Evolutionary conservation across 2,797 vertebrate species (phyloP).

Genomic region (Xenentodon cancila): DNA sequence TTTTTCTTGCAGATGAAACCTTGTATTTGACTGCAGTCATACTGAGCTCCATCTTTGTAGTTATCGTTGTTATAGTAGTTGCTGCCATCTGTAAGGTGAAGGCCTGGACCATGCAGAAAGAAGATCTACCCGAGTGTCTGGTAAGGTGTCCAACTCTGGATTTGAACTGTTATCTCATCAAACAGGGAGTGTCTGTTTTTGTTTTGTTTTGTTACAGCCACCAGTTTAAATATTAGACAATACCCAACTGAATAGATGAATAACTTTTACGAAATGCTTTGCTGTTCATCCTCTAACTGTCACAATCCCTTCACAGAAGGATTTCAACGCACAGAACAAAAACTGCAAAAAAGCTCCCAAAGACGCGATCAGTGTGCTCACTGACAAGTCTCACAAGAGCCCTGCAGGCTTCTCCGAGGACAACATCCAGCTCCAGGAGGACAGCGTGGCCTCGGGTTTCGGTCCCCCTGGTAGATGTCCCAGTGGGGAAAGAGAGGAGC

Average conservation of each 20-base stretch:
- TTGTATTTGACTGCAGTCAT: accelerated
- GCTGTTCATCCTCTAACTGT: neutral
- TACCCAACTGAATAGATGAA: neutral
- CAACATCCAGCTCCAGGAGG: accelerated
- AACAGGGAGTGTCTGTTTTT: neutral
- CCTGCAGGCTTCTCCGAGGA: neutral
- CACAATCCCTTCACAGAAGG: neutral
- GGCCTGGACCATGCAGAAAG: neutral
- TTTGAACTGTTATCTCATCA: neutral
- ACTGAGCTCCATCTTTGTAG: neutral
- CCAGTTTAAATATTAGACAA: too few relatives aligned
- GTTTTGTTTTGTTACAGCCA: neutral
- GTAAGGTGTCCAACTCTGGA: slow-evolving; percentile 40
- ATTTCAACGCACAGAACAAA: too few relatives aligned
- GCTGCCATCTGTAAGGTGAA: accelerated
- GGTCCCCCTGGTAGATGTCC: accelerated
- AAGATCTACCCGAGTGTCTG: accelerated
- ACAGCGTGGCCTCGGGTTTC: too few relatives aligned
- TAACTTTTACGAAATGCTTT: neutral
- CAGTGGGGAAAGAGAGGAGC: accelerated
- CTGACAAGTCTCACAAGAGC: neutral
- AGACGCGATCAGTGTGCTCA: accelerated
- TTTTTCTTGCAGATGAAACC: neutral
- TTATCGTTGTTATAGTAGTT: accelerated
- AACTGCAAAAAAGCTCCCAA: accelerated